A percentile compares a stretch with the other conserved stretches of the same genome.
Conservation (phyloP, 2,113 vertebrate species). For the Apteryx owenii region DNA sequence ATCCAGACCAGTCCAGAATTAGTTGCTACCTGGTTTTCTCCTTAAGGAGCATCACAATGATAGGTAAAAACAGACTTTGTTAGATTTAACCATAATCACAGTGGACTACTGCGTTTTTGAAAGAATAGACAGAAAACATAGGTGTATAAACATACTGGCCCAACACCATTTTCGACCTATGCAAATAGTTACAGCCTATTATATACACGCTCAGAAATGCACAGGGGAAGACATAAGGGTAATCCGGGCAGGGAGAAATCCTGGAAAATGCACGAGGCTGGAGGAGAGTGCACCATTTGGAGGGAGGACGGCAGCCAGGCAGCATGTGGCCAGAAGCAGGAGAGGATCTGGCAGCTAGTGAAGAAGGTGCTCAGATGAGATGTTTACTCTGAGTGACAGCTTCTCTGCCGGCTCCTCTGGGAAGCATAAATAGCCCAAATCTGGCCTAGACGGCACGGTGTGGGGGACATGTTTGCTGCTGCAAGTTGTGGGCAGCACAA, state of each 20-base stretch:
- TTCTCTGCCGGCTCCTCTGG: neutral
- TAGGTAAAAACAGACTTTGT: neutral
- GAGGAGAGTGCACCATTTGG: neutral
- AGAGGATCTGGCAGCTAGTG: neutral
- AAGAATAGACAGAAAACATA: neutral
- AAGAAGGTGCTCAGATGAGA: neutral
- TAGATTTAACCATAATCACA: neutral
- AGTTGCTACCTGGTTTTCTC: neutral
- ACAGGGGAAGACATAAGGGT: neutral
- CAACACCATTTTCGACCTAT: neutral
- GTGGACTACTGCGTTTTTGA: neutral
- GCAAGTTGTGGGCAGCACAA: neutral
- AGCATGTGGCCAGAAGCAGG: neutral
- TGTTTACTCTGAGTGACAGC: neutral
- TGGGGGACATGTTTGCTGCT: neutral
- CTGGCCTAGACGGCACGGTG: rapidly evolving
- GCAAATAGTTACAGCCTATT: neutral
- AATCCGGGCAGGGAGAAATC: neutral
- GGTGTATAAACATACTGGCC: neutral
- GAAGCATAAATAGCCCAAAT: neutral
- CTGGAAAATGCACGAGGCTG: neutral
- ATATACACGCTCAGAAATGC: neutral
- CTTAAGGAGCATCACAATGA: neutral
- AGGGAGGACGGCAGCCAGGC: neutral
- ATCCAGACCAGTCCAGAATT: neutral